These are phyloP conservation scores for Drosophila burlai DNA, from an alignment of 1,140 invertebrate species.

Conservation along the genomic window DNA sequence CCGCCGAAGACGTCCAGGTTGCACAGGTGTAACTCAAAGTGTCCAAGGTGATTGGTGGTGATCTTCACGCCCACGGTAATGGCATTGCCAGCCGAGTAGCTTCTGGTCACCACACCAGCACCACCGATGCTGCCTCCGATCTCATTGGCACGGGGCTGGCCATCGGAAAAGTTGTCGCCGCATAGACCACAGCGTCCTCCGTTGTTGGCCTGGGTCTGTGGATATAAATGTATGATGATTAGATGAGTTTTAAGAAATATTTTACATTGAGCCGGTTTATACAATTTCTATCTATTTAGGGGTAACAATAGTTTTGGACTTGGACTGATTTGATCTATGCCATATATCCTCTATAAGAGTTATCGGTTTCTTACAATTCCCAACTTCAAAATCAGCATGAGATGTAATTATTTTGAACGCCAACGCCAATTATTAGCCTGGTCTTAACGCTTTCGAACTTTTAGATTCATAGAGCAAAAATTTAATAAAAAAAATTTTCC, in stretches of 20 bases:
- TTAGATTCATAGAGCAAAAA: too few species aligned
- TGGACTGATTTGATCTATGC: too few species aligned
- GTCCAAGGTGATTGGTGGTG: constrained; percentile 87
- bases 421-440: too few species aligned
- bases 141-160: constrained; percentile 88
- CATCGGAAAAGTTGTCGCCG: constrained; percentile 86
- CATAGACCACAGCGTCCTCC: constrained; percentile 87
- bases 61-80: constrained; percentile 84
- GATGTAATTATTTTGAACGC: too few species aligned
- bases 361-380: too few species aligned
- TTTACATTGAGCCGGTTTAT: too few species aligned
- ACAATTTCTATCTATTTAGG: background rate
- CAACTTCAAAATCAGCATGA: too few species aligned
- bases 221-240: background rate
- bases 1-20: constrained; percentile 79
- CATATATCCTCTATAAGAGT: too few species aligned
- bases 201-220: constrained; percentile 78
- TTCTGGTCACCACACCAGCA: constrained; percentile 86
- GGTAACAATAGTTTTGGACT: background rate
- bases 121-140: constrained; percentile 88
- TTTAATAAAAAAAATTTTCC: too few species aligned
- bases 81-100: constrained; percentile 72
- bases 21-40: constrained; percentile 87
- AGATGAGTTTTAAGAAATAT: background rate
- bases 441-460: too few species aligned